phyloP scores from a whole-genome alignment of 2,797 vertebrate species.

The Neostethus bicornis region DNA sequence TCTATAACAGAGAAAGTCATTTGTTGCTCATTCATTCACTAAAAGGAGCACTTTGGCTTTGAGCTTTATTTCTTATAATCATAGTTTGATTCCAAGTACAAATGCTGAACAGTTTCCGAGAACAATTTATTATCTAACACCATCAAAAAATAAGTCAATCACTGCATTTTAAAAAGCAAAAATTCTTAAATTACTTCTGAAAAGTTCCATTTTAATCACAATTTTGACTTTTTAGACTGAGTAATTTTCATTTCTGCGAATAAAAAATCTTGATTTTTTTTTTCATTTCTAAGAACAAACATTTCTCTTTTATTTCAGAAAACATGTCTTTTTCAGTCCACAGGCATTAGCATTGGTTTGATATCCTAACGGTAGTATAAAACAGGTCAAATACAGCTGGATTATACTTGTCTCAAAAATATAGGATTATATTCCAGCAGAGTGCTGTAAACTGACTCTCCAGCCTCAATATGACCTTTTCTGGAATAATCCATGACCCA shows the following conservation, averaged over 20 bases:
- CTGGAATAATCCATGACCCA: background rate
- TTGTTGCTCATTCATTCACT: conserved; percentile 11
- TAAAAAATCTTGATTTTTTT: too few relatives aligned
- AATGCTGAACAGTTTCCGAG: background rate
- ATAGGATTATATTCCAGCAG: conserved; percentile 20
- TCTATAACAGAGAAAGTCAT: conserved; percentile 8
- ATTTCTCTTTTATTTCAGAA: background rate
- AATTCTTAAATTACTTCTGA: too few relatives aligned
- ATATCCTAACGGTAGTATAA: background rate
- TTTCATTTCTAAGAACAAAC: background rate
- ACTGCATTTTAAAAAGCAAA: background rate
- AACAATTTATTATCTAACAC: background rate
- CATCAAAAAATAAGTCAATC: background rate
- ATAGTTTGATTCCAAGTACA: background rate
- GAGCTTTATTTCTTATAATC: background rate
- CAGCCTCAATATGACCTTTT: background rate
- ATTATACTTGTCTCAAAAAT: conserved; percentile 20
- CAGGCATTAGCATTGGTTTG: background rate
- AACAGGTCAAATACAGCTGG: conserved; percentile 10
- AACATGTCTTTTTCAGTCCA: background rate
- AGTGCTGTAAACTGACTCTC: background rate
- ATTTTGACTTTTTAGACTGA: background rate
- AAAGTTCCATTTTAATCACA: background rate
- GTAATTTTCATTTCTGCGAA: background rate
- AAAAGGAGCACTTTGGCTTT: too few relatives aligned